Evolutionary conservation across 2,113 vertebrate genomes (phyloP), one percentile per base, ranked within the genome.

Genomic region (Lota lota): DNA sequence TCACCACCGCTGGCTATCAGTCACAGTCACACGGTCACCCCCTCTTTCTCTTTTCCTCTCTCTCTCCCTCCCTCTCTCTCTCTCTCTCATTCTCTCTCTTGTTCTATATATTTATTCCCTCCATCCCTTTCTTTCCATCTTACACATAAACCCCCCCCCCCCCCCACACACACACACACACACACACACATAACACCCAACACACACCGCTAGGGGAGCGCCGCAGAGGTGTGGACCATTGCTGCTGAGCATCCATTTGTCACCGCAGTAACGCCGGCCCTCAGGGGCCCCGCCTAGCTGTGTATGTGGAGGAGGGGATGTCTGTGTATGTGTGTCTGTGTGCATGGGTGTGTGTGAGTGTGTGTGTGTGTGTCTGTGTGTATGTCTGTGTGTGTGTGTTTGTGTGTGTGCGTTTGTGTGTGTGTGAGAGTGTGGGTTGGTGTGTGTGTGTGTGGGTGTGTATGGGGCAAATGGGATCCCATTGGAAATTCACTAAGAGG

Each of bases 241-340:
- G 57, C 3, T 40, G 58, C 12, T 24, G 76, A 77, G 64, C 78
- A 86, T 85, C 88, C 91, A 93, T 95, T 93, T 92, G 91, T 95
- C 93, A 94, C 85, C 79, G 72, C 76, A 79, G 87, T 82, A 86
- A 90, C 19, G 18, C 62, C 22, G 87, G 89, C 90, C 77, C 84
- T 82, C 6, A n/a, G 64, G 47, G 89, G 89, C 90, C 80, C 83
- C 75, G 88, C 90, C 89, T 82, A 85, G 88, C 85, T 87, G 85
- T 87, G 83, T 91, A 83, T 47, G 40, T 47, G 40, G 40, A 47
- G 40, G 40, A 12, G 40, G 40, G 40, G 8, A 14, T 47, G 40
- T 47, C 10, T 47, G 40, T 33, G 28, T 33, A 6, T 33, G 28
- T 33, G 28, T 33, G 28, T 33, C 4, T 33, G 28, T 33, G 28